A percentile compares a stretch with the other conserved stretches of the same genome.
phyloP scores from a whole-genome alignment of 2,797 vertebrate genomes.

The Melopsittacus undulatus region DNA sequence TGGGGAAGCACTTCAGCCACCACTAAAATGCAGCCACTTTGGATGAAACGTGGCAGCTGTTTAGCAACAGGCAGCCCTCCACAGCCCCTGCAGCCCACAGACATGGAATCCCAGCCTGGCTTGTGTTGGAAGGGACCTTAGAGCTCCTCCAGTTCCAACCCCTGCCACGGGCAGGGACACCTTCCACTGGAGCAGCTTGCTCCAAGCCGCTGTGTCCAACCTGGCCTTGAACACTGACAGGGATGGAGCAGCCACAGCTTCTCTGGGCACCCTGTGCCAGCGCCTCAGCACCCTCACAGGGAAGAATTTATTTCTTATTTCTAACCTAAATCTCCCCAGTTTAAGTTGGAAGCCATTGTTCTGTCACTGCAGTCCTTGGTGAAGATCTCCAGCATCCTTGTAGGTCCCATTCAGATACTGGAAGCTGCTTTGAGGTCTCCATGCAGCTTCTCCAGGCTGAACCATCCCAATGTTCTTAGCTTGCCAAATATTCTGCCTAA shows the following conservation, averaged over 20 bases:
- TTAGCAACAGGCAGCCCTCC: not conserved
- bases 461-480: no score
- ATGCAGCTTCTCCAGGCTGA: no score
- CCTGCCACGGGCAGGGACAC: not conserved
- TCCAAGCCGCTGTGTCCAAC: not conserved
- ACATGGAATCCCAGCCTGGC: rapidly evolving
- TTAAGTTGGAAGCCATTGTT: not conserved
- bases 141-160: not conserved
- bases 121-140: not conserved
- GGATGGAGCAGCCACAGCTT: not conserved
- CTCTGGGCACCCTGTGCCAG: not conserved
- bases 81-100: not conserved
- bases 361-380: not conserved
- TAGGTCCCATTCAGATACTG: not conserved
- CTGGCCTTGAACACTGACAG: not conserved
- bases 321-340: not conserved
- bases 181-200: rapidly evolving
- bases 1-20: conserved; percentile 1
- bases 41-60: not conserved
- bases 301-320: not conserved
- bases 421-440: no score
- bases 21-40: not conserved
- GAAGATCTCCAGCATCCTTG: not conserved
- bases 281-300: rapidly evolving
- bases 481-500: not conserved